phyloP scores from a whole-genome alignment of 2,888 invertebrate species.

The Caenorhabditis virilis region DNA sequence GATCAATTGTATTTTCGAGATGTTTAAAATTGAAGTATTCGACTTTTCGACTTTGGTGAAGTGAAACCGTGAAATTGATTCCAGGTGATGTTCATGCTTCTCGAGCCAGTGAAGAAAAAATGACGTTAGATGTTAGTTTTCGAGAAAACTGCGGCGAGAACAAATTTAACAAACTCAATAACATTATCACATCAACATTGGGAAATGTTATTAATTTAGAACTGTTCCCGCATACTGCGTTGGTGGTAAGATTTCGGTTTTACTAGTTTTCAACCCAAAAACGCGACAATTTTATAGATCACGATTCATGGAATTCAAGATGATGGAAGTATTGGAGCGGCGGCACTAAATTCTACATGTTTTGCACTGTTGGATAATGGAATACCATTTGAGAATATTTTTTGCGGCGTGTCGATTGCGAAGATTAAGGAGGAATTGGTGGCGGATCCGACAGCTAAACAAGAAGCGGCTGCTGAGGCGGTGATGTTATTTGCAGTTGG shows the following conservation, averaged over 20 bases:
- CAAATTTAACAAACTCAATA: constrained; percentile 42
- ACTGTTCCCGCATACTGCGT: constrained; percentile 45
- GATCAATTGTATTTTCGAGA: too few species aligned
- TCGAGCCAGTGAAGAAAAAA: constrained; percentile 35
- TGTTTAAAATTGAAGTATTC: too few species aligned
- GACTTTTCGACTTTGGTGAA: too few species aligned
- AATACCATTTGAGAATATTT: constrained; percentile 34
- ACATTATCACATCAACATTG: constrained; percentile 37
- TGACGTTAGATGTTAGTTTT: constrained; percentile 45
- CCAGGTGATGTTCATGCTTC: constrained; percentile 44
- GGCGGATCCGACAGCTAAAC: constrained; percentile 41
- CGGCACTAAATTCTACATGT: constrained; percentile 43
- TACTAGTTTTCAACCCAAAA: not conserved
- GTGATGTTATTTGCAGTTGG: constrained; percentile 40
- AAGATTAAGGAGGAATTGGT: constrained; percentile 41
- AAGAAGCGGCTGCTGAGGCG: constrained; percentile 44
- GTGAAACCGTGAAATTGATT: not conserved
- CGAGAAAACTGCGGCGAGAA: constrained; percentile 37
- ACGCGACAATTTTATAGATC: too few species aligned
- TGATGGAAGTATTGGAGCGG: constrained; percentile 48
- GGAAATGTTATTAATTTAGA: constrained; percentile 37
- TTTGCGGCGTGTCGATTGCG: constrained; percentile 51
- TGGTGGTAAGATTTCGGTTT: constrained; percentile 20
- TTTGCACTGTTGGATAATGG: constrained; percentile 49
- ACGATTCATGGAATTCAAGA: constrained; percentile 49